These are phyloP conservation scores for Halictus quadricinctus DNA, from an alignment of 2,888 invertebrate species.

Conservation along the genomic window DNA sequence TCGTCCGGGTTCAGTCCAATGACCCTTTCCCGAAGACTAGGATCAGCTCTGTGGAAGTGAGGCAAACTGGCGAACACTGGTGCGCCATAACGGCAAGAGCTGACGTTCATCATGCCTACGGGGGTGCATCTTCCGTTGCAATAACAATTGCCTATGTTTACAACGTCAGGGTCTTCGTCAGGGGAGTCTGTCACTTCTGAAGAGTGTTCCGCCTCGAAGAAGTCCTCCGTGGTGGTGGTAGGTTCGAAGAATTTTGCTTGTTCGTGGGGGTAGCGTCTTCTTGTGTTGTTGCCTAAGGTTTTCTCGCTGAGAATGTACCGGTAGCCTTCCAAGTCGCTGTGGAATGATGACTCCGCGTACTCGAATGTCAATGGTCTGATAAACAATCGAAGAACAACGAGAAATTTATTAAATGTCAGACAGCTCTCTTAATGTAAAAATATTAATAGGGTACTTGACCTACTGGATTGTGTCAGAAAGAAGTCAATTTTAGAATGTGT, in stretches of 20 bases:
- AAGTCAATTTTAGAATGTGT: not conserved
- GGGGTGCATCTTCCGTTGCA: slow-evolving; percentile 89
- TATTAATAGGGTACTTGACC: not conserved
- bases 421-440: not conserved
- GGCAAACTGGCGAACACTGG: slow-evolving; percentile 93
- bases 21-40: slow-evolving; percentile 85
- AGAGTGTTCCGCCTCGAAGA: slow-evolving; percentile 74
- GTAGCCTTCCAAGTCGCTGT: slow-evolving; percentile 86
- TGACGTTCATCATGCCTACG: slow-evolving; percentile 90
- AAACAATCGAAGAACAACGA: not conserved
- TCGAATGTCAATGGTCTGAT: slow-evolving; percentile 44
- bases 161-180: slow-evolving; percentile 73
- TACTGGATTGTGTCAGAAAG: not conserved
- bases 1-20: slow-evolving; percentile 88
- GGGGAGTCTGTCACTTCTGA: slow-evolving; percentile 50
- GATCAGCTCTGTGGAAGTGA: slow-evolving; percentile 91
- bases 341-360: slow-evolving; percentile 70
- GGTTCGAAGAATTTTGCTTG: slow-evolving; percentile 77
- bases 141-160: slow-evolving; percentile 85
- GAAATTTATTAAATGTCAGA: not conserved
- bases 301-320: slow-evolving; percentile 87
- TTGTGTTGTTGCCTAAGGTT: slow-evolving; percentile 83
- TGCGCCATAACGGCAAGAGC: slow-evolving; percentile 90
- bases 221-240: slow-evolving; percentile 78
- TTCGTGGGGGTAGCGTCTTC: slow-evolving; percentile 77